Conservation (phyloP, 2,888 invertebrate genomes). For the Lottia gigantea region DNA sequence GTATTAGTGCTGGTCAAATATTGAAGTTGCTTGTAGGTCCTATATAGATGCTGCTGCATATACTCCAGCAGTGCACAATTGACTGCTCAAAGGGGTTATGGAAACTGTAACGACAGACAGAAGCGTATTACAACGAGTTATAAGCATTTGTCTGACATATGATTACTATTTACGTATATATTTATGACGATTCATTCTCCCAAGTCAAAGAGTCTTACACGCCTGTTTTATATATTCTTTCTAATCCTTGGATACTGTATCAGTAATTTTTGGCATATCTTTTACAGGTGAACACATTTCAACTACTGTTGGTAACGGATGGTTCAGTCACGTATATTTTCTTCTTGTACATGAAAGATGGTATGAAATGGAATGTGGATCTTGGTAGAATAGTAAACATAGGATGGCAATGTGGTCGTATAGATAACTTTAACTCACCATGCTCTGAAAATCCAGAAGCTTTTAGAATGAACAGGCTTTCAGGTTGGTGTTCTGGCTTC, state of each 20-base stretch:
- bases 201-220: no score
- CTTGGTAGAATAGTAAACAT: background rate
- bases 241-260: background rate
- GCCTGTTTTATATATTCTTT: no score
- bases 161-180: no score
- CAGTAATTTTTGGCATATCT: background rate
- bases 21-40: no score
- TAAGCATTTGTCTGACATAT: no score
- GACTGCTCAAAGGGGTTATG: no score
- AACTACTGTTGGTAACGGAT: constrained; percentile 2
- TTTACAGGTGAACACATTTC: constrained; percentile 7
- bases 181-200: no score
- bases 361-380: background rate
- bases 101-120: no score
- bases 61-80: no score
- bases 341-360: background rate
- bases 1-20: no score
- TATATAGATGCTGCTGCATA: no score
- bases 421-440: background rate
- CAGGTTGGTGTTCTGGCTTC: background rate
- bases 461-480: background rate
- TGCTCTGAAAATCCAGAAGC: background rate
- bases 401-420: constrained; percentile 10
- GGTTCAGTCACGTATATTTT: background rate
- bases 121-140: no score